Evolutionary conservation across 2,888 invertebrate species (phyloP).

Genomic region (Hypomecis atomaria): DNA sequence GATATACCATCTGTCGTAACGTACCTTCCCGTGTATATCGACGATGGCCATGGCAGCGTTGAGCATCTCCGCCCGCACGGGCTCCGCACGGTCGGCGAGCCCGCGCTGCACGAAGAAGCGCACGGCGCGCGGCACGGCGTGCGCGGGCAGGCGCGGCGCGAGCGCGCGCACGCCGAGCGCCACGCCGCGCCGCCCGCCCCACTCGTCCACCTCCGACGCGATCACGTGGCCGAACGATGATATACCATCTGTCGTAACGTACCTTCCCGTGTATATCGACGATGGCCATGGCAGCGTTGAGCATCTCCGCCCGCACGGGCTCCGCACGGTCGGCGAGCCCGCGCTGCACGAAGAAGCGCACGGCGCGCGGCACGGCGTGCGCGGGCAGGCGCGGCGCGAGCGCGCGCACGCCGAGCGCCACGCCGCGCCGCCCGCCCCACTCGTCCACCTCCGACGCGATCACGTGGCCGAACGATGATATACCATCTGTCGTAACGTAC

Average conservation of each 20-base stretch:
- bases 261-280: constrained; percentile 97
- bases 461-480: constrained; percentile 95
- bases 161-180: constrained; percentile 92
- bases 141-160: constrained; percentile 88
- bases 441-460: constrained; percentile 93
- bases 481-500: too few species aligned
- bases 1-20: too few species aligned
- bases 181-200: constrained; percentile 95
- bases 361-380: constrained; percentile 87
- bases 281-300: constrained; percentile 95
- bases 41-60: constrained; percentile 96
- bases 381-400: constrained; percentile 89
- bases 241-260: too few species aligned
- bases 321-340: constrained; percentile 94
- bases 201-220: constrained; percentile 93
- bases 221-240: constrained; percentile 96
- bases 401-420: constrained; percentile 92
- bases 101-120: constrained; percentile 94
- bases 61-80: constrained; percentile 95
- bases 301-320: constrained; percentile 94
- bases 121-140: constrained; percentile 88
- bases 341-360: constrained; percentile 93
- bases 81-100: constrained; percentile 92
- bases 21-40: constrained; percentile 96
- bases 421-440: constrained; percentile 96